Percentiles rank a stretch among this genome's conserved stretches.
These are phyloP conservation scores for Ichneumoninae sp. DNA, from an alignment of 2,888 invertebrate genomes.

Conservation along the genomic window DNA sequence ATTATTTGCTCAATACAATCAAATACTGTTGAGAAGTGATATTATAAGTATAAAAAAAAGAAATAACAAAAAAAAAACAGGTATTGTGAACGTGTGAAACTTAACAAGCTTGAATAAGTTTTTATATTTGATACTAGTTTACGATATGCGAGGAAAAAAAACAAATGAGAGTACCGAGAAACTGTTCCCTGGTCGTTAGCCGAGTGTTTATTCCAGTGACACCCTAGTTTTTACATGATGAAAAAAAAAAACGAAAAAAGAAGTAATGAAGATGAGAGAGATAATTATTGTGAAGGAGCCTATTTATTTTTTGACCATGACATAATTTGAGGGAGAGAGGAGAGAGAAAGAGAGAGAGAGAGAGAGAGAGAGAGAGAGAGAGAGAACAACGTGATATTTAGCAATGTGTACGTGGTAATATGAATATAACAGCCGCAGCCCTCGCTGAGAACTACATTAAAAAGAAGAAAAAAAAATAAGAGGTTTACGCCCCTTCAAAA, in stretches of 20 bases:
- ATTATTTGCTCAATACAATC: slow-evolving; percentile 80
- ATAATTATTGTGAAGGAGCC: slow-evolving; percentile 76
- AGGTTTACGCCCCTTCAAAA: slow-evolving; percentile 64
- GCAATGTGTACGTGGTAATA: slow-evolving; percentile 75
- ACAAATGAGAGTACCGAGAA: slow-evolving; percentile 71
- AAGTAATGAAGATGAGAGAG: slow-evolving; percentile 58
- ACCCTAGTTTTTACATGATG: slow-evolving; percentile 71
- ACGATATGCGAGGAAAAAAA: slow-evolving; percentile 71
- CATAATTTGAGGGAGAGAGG: slow-evolving; percentile 73
- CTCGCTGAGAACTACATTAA: slow-evolving; percentile 71
- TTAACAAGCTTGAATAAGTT: slow-evolving; percentile 82
- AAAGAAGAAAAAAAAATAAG: slow-evolving; percentile 63
- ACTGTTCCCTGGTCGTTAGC: slow-evolving; percentile 77
- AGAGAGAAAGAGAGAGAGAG: slow-evolving; percentile 67
- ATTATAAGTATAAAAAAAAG: slow-evolving; percentile 76
- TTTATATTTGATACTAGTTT: slow-evolving; percentile 83
- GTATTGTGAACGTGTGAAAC: slow-evolving; percentile 80
- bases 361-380: slow-evolving; percentile 67
- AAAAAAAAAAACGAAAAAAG: slow-evolving; percentile 39
- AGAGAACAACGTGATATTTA: slow-evolving; percentile 76
- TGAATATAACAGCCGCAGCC: slow-evolving; percentile 74
- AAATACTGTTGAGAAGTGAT: slow-evolving; percentile 79
- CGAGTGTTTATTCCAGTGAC: slow-evolving; percentile 73
- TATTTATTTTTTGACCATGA: slow-evolving; percentile 81
- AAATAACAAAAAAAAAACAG: slow-evolving; percentile 67